Base-by-base conservation (phyloP, 2,888 invertebrate species). In the Dorcus parallelipipedus region DNA sequence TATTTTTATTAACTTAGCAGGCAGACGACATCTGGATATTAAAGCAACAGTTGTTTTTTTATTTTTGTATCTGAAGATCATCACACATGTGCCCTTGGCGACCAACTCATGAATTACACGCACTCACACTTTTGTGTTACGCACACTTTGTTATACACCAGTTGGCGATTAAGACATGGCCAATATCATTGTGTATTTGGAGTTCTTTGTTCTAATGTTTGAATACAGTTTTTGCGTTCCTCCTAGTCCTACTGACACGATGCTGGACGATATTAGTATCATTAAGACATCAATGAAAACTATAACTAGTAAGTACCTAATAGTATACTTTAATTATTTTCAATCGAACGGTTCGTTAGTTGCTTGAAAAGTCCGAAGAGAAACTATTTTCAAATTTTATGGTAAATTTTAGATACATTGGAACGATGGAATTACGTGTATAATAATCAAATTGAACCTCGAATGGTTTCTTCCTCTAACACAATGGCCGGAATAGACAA, bases 351-450 rank as follows among this genome's bases (percentile, higher is more conserved):
- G 26, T 33, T 6, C 7, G 26, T 20, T 20, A 20, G 20, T 6
- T 33, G 26, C 7, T 33, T 33, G 7, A 17, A 20, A 45, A 45
- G n/a, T 10, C 3, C 45, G n/a, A 41, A 41, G 14, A 8, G 9
- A 41, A 41, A 9, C 9, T 41, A 41, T 41, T 41, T 41, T 20
- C 20, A 3, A 20, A 20, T 20, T 20, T 20, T 33, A 6, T 33
- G 26, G 3, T 33, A 7, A 2, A 33, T 7, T 33, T 33, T 33
- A 77, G 78, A 70, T 53, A 74, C 78, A 58, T 68, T 80, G 66
- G 78, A 78, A 56, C 75, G 73, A 64, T 79, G 79, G 72, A 78
- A 76, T 65, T 71, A 70, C 6, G 67, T 79, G 9, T 80, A 79
- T 65, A 63, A 78, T 52, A 74, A 70, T 14, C 76, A 78, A 54